A percentile compares a stretch with the other conserved stretches of the same genome.
Evolutionary conservation across 2,113 vertebrate species (phyloP).

Genomic region (human (Homo sapiens)): GRCh38 chr1:198942501-198943000

Average conservation of each 20-base stretch:
- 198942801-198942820: fast-evolving
- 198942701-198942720: neutral
- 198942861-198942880: neutral
- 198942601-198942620: neutral
- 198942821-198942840: neutral
- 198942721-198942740: neutral
- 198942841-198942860: neutral
- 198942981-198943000: neutral
- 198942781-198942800: neutral
- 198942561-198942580: neutral
- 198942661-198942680: neutral
- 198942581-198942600: neutral
- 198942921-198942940: neutral
- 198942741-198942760: too few species aligned
- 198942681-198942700: neutral
- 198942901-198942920: neutral
- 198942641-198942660: neutral
- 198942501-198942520: neutral
- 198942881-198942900: neutral
- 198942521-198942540: too few species aligned
- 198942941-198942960: neutral
- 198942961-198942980: neutral
- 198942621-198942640: neutral
- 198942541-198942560: neutral
- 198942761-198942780: neutral